Percentiles rank a stretch among this genome's conserved stretches.
Evolutionary conservation across 92 coral and sea anemone species (phyloP).

Genomic region (Epizoanthus rinbou): DNA sequence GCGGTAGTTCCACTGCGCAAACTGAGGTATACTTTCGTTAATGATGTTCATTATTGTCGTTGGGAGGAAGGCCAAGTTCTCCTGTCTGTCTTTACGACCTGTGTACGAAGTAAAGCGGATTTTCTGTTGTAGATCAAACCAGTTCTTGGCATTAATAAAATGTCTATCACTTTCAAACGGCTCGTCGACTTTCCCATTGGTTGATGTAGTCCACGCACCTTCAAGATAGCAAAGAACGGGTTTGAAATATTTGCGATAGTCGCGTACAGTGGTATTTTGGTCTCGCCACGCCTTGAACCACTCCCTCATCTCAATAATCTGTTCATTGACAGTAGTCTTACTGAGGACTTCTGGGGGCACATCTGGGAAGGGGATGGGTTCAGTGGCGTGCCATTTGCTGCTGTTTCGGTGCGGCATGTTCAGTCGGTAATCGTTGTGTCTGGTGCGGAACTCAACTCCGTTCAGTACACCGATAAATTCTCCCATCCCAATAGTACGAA

Average conservation of each 20-base stretch:
- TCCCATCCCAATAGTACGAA: constrained; percentile 39
- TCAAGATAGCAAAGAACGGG: constrained; percentile 54
- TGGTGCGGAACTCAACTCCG: constrained; percentile 48
- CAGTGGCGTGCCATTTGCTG: neutral
- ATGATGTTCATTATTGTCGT: constrained; percentile 46
- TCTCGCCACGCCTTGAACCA: constrained; percentile 59
- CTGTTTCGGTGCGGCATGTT: constrained; percentile 31
- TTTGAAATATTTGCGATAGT: constrained; percentile 49
- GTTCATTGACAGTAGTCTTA: neutral
- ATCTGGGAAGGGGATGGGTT: constrained; percentile 47
- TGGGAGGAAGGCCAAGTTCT: constrained; percentile 52
- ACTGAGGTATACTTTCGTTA: constrained; percentile 39
- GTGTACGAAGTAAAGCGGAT: constrained; percentile 55
- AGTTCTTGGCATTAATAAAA: constrained; percentile 53
- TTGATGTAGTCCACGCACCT: constrained; percentile 44
- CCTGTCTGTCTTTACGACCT: constrained; percentile 42
- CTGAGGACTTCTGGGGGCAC: constrained; percentile 48
- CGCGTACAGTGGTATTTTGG: constrained; percentile 32
- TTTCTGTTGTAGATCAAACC: constrained; percentile 53
- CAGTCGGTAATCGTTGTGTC: constrained; percentile 44
- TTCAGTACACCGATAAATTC: constrained; percentile 37
- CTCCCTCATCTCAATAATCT: constrained; percentile 46
- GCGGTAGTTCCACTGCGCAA: constrained; percentile 60
- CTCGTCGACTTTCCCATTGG: constrained; percentile 40
- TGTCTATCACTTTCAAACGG: constrained; percentile 54